Conservation (phyloP, 1,140 invertebrate genomes). For the Bombus consobrinus region DNA sequence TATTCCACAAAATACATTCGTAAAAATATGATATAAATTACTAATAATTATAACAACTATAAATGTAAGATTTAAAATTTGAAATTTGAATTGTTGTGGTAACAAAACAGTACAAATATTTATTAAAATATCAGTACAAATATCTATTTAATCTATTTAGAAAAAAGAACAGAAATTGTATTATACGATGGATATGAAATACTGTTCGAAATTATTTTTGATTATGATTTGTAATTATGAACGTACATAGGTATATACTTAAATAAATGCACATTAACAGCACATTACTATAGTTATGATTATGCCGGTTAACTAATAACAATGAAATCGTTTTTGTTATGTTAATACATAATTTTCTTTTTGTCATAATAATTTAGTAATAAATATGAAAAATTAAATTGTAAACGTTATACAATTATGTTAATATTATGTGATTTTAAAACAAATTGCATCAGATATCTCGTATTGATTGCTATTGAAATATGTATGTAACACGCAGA, state of each 20-base stretch:
- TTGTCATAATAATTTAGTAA: not conserved
- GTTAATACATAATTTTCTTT: not conserved
- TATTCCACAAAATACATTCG: not conserved
- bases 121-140: not conserved
- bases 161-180: not conserved
- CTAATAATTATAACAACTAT: not conserved
- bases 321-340: not conserved
- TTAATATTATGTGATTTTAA: slow-evolving; percentile 2
- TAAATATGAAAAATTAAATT: not conserved
- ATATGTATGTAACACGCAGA: not conserved
- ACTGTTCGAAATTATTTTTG: not conserved
- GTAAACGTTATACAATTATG: not conserved
- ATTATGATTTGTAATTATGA: not conserved
- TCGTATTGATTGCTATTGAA: not conserved
- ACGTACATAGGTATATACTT: not conserved
- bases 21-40: not conserved
- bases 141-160: too few species aligned
- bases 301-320: not conserved
- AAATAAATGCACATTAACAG: not conserved
- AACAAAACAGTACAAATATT: not conserved
- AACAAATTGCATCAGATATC: slow-evolving; percentile 15
- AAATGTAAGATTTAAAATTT: not conserved
- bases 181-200: not conserved
- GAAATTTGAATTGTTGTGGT: not conserved
- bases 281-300: not conserved